Percentiles rank a stretch among this genome's conserved stretches.
Conservation (phyloP, 2,888 invertebrate genomes). For the Sarcophaga subvicina region DNA sequence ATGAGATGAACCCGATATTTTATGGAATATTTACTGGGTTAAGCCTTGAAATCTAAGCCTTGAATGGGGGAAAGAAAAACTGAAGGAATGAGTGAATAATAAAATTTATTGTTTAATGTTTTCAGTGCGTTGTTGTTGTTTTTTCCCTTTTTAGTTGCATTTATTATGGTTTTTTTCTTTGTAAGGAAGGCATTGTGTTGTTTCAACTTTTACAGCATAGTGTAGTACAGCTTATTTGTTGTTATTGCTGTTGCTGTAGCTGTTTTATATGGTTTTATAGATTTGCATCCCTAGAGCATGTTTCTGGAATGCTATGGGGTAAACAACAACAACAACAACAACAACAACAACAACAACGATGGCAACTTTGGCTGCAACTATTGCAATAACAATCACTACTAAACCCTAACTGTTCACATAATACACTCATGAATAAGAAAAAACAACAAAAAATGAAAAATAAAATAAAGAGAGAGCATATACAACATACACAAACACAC, state of each 20-base stretch:
- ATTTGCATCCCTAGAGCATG: slow-evolving; percentile 59
- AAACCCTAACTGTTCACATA: slow-evolving; percentile 23
- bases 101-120: slow-evolving; percentile 20
- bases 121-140: neutral
- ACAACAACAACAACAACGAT: neutral
- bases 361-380: too few species aligned
- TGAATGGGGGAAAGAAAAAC: slow-evolving; percentile 2
- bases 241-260: neutral
- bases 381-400: slow-evolving; percentile 4
- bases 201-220: slow-evolving; percentile 6
- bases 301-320: slow-evolving; percentile 66
- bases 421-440: slow-evolving; percentile 38
- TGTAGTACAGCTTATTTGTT: slow-evolving; percentile 21
- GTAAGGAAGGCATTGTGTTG: slow-evolving; percentile 39
- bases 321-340: slow-evolving; percentile 14
- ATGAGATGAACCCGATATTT: neutral
- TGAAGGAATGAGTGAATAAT: neutral
- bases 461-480: too few species aligned
- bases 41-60: slow-evolving; percentile 49
- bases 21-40: slow-evolving; percentile 33
- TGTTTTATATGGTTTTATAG: slow-evolving; percentile 24
- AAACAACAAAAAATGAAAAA: too few species aligned
- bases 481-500: too few species aligned
- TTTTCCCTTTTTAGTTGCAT: neutral
- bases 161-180: slow-evolving; percentile 35